Evolutionary conservation across 1,140 invertebrate genomes (phyloP).

Genomic region (Bemisia tabaci): DNA sequence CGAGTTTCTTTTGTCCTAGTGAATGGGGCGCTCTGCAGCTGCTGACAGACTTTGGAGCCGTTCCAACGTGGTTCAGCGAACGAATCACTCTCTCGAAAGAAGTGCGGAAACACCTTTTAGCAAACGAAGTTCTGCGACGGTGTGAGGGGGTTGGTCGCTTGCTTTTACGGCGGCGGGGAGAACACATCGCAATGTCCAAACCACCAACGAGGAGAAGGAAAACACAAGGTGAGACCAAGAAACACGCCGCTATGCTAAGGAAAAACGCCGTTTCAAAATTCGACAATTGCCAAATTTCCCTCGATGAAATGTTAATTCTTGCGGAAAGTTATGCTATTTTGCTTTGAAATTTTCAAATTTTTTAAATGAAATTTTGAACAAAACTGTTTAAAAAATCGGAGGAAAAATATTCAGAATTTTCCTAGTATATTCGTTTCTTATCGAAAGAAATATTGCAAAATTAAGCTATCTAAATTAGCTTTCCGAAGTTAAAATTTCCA

Average conservation of each 20-base stretch:
- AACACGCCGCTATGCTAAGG: too few relatives aligned
- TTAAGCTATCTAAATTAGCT: too few relatives aligned
- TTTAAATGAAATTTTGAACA: too few relatives aligned
- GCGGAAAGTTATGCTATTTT: too few relatives aligned
- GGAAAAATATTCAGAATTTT: too few relatives aligned
- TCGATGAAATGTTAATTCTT: too few relatives aligned
- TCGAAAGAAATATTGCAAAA: too few relatives aligned
- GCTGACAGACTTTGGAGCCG: constrained; percentile 56
- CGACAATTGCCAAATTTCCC: too few relatives aligned
- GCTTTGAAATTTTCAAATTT: too few relatives aligned
- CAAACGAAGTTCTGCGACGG: constrained; percentile 45
- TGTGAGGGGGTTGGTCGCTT: constrained; percentile 67
- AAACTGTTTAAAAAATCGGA: too few relatives aligned
- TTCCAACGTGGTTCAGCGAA: constrained; percentile 52
- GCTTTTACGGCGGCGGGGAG: constrained; percentile 55
- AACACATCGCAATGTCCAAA: constrained; percentile 46
- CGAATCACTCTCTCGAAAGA: constrained; percentile 34
- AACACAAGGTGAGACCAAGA: neutral
- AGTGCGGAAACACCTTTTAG: constrained; percentile 47
- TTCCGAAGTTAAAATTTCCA: constrained; percentile 5
- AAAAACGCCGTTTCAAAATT: too few relatives aligned
- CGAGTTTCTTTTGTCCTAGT: constrained; percentile 31
- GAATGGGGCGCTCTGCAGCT: constrained; percentile 51
- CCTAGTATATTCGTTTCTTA: too few relatives aligned
- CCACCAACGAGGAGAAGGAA: constrained; percentile 4